phyloP scores from a whole-genome alignment of 2,797 vertebrate species.

The Numenius phaeopus region DNA sequence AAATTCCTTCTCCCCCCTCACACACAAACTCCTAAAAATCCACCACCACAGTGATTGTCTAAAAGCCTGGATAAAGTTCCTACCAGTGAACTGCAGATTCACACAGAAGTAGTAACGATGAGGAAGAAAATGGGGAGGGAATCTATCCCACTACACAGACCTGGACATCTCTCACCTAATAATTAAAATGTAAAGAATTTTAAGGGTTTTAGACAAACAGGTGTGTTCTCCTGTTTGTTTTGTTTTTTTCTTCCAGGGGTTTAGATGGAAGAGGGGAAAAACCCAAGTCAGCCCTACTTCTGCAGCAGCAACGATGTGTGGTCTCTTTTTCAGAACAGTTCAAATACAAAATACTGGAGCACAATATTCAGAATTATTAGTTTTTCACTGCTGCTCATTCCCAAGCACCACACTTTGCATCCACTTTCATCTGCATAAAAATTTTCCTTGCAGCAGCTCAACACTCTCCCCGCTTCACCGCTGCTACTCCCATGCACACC shows the following conservation, averaged over 20 bases:
- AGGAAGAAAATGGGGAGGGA: not conserved
- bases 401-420: not conserved
- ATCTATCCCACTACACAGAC: not conserved
- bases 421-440: not conserved
- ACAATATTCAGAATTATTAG: not conserved
- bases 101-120: not conserved
- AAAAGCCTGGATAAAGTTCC: not conserved
- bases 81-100: not conserved
- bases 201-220: not conserved
- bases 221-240: not conserved
- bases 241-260: not conserved
- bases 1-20: not conserved
- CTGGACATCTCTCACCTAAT: not conserved
- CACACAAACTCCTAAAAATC: not conserved
- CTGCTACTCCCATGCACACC: not conserved
- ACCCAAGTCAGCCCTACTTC: not conserved
- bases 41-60: not conserved
- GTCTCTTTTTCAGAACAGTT: not conserved
- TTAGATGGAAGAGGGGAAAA: not conserved
- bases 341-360: not conserved
- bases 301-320: not conserved
- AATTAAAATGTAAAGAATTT: not conserved
- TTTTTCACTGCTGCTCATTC: not conserved
- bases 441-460: not conserved
- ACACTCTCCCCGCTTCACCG: not conserved